Evolutionary conservation across 2,113 vertebrate genomes (phyloP).

Genomic region (Chascanopsetta lugubris): DNA sequence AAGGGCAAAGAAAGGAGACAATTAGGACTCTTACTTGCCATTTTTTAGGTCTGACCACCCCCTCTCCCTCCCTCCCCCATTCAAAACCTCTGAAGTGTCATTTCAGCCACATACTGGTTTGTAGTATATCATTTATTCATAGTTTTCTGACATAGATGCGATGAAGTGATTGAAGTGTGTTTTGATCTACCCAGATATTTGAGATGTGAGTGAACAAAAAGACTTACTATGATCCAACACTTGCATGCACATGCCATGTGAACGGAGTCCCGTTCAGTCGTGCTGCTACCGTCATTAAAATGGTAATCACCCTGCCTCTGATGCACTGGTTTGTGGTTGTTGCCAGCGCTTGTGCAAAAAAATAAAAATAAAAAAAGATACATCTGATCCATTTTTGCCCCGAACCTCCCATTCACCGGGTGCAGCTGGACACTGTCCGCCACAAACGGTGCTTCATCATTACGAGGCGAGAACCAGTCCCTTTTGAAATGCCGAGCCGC

Average conservation of each 20-base stretch:
- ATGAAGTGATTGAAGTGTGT: slow-evolving; percentile 13
- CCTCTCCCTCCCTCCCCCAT: no score
- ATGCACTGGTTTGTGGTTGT: slow-evolving; percentile 32
- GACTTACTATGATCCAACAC: not conserved
- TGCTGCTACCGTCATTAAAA: slow-evolving; percentile 30
- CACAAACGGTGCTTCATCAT: slow-evolving; percentile 44
- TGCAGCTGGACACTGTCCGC: slow-evolving; percentile 53
- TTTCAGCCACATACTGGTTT: not conserved
- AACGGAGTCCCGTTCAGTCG: no score
- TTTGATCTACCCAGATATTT: not conserved
- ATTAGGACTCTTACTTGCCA: slow-evolving; percentile 21
- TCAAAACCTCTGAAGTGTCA: not conserved
- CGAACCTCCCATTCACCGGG: slow-evolving; percentile 28
- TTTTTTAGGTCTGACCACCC: not conserved
- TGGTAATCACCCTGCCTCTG: slow-evolving; percentile 37
- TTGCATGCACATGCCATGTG: not conserved
- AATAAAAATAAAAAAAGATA: no score
- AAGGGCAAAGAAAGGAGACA: slow-evolving; percentile 76
- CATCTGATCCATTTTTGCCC: slow-evolving; percentile 41
- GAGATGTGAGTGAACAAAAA: not conserved
- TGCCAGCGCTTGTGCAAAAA: slow-evolving; percentile 57
- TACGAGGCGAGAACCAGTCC: slow-evolving; percentile 35
- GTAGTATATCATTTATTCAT: not conserved
- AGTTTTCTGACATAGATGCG: slow-evolving; percentile 29
- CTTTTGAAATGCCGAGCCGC: slow-evolving; percentile 25